A percentile compares a stretch with the other conserved stretches of the same genome.
Evolutionary conservation across 2,888 invertebrate genomes (phyloP).

Genomic region (Philonicus albiceps): DNA sequence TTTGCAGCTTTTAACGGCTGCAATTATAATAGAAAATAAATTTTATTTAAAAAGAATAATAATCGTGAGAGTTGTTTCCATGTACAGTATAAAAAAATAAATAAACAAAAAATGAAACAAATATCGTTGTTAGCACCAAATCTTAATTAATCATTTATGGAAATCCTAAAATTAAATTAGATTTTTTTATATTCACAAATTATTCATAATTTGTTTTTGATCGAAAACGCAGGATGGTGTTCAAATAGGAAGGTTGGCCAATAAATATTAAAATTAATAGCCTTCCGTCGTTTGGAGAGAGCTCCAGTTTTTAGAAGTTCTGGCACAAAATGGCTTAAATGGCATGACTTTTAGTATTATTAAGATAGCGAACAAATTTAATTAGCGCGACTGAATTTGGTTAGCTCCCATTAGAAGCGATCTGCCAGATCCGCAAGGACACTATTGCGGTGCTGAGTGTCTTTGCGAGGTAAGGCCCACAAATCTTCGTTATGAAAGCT

Average conservation of each 20-base stretch:
- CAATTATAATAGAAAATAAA: background rate
- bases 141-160: background rate
- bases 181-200: background rate
- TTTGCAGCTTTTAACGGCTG: background rate
- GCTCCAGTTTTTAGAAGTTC: background rate
- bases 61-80: background rate
- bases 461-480: slow-evolving; percentile 14
- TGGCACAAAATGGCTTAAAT: background rate
- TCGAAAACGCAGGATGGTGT: background rate
- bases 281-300: background rate
- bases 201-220: background rate
- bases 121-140: background rate
- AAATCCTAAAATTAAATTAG: background rate
- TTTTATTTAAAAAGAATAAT: background rate
- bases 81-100: background rate
- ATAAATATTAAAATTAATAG: background rate
- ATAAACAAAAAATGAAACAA: background rate
- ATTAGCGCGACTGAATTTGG: background rate
- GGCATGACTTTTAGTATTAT: background rate
- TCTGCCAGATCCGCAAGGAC: background rate
- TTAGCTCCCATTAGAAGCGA: background rate
- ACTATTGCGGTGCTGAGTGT: background rate
- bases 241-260: background rate
- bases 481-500: slow-evolving; percentile 35
- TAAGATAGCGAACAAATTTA: background rate